Evolutionary conservation across 2,797 vertebrate genomes (phyloP).

Genomic region (Iguana delicatissima): DNA sequence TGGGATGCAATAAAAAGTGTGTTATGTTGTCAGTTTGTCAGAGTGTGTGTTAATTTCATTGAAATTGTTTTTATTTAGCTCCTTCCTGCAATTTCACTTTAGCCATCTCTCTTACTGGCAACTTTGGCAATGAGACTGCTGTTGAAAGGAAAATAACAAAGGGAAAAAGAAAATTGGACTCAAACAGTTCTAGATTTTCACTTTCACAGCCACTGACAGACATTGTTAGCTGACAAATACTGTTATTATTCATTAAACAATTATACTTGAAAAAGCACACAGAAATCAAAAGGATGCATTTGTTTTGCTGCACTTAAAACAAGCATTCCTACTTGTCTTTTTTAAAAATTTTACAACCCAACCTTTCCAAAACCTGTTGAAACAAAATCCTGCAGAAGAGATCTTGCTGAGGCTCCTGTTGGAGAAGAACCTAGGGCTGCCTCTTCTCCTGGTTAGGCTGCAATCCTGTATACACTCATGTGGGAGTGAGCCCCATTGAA

Average conservation of each 20-base stretch:
- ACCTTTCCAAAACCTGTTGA: neutral
- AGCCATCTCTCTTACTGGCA: neutral
- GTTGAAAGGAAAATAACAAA: slow-evolving; percentile 11
- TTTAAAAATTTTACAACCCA: neutral
- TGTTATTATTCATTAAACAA: neutral
- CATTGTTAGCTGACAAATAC: neutral
- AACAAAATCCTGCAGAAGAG: neutral
- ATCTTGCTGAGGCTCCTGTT: neutral
- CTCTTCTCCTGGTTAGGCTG: neutral
- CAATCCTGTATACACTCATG: too few relatives aligned
- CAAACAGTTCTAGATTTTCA: neutral
- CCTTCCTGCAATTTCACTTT: neutral
- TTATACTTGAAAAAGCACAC: neutral
- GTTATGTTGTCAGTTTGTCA: neutral
- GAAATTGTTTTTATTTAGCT: neutral
- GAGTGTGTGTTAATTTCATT: slow-evolving; percentile 5
- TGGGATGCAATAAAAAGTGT: neutral
- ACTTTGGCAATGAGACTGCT: neutral
- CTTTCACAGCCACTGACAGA: neutral
- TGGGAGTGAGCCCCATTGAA: neutral
- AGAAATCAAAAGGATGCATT: neutral
- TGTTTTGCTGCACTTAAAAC: neutral
- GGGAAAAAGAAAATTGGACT: too few relatives aligned
- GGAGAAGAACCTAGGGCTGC: neutral
- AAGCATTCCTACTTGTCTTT: neutral